Conservation (phyloP, 2,888 invertebrate species). For the Campoletis raptor region DNA sequence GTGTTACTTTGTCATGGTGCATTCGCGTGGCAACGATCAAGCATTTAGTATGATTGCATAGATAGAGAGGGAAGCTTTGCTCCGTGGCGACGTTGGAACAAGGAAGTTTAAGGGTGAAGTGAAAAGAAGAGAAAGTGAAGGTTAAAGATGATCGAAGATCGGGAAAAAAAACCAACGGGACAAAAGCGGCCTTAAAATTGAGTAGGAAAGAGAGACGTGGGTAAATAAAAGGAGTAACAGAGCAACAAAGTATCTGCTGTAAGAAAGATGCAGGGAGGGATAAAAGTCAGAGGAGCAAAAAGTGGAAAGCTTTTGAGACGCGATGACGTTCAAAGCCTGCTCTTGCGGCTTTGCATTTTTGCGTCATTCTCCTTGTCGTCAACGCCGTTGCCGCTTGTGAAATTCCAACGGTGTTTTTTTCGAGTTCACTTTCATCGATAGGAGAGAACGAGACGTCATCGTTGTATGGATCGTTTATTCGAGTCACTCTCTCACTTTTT, state of each 20-base stretch:
- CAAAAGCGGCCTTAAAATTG: not conserved
- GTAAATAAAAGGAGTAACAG: slow-evolving; percentile 15
- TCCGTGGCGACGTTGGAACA: slow-evolving; percentile 44
- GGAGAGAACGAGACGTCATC: slow-evolving; percentile 8
- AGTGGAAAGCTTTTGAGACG: slow-evolving; percentile 41
- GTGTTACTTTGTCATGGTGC: slow-evolving; percentile 74
- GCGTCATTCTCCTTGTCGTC: slow-evolving; percentile 32
- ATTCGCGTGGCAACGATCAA: slow-evolving; percentile 76
- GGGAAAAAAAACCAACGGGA: slow-evolving; percentile 13
- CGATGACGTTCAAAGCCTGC: slow-evolving; percentile 23
- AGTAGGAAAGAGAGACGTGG: slow-evolving; percentile 13
- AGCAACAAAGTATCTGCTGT: not conserved
- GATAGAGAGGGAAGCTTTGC: slow-evolving; percentile 44
- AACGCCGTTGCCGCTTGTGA: slow-evolving; percentile 31
- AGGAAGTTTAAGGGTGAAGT: not conserved
- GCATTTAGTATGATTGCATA: slow-evolving; percentile 75
- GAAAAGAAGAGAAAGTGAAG: slow-evolving; percentile 7
- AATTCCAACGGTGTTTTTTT: slow-evolving; percentile 54
- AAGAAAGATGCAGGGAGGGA: not conserved
- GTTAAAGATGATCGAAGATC: slow-evolving; percentile 59
- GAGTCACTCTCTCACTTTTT: slow-evolving; percentile 36
- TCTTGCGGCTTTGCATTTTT: slow-evolving; percentile 51
- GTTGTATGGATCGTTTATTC: slow-evolving; percentile 47
- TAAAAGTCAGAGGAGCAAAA: slow-evolving; percentile 44
- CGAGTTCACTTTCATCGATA: slow-evolving; percentile 32